Evolutionary conservation across 2,113 vertebrate genomes (phyloP).

Genomic region (Psilopsiagon aurifrons): DNA sequence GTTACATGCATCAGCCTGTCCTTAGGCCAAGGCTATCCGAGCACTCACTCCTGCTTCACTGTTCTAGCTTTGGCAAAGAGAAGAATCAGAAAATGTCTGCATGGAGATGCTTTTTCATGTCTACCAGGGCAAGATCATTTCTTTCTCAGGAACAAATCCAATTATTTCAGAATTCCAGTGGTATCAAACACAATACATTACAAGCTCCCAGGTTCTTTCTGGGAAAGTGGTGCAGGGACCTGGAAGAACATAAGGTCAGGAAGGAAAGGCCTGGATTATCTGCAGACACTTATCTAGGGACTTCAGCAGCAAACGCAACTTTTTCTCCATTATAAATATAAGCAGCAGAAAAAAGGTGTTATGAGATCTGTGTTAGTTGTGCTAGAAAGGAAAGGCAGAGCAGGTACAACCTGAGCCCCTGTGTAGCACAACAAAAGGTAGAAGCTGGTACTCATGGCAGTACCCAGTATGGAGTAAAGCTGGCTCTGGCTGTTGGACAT

Average conservation of each 20-base stretch:
- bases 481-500: neutral
- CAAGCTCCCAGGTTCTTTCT: neutral
- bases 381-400: neutral
- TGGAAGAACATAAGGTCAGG: neutral
- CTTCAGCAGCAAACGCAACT: neutral
- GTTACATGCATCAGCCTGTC: constrained; percentile 63
- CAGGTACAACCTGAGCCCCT: rapidly evolving
- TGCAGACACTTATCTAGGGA: neutral
- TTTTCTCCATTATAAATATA: neutral
- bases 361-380: neutral
- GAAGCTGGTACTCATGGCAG: neutral
- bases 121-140: neutral
- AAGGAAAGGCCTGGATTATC: neutral
- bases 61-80: constrained; percentile 44
- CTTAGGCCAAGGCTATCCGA: constrained; percentile 26
- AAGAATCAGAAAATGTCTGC: constrained; percentile 27
- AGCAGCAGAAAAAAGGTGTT: neutral
- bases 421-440: neutral
- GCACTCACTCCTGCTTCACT: constrained; percentile 21
- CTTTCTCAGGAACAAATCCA: neutral
- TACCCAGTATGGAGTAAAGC: rapidly evolving
- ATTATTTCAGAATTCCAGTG: neutral
- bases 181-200: neutral
- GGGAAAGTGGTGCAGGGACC: neutral
- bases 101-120: constrained; percentile 39